Conservation (phyloP, 2,113 vertebrate species). For the Anser cygnoides region DNA sequence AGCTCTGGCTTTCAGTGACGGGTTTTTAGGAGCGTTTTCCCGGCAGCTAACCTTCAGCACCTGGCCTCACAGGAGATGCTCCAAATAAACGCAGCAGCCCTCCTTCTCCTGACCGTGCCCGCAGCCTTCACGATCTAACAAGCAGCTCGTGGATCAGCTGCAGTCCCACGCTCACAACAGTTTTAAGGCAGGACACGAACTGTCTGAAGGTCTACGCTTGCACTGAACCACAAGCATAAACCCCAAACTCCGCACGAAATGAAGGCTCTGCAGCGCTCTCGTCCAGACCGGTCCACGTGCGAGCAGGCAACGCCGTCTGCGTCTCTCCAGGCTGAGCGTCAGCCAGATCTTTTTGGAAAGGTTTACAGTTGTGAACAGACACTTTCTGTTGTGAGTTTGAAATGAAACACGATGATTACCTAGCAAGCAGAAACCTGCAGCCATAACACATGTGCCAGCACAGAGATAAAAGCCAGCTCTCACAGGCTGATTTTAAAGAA, state of each 20-base stretch:
- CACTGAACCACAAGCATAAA: background rate
- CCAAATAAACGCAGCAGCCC: background rate
- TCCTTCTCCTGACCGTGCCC: background rate
- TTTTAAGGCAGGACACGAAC: background rate
- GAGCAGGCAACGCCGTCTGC: background rate
- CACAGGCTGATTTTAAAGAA: background rate
- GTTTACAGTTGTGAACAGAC: background rate
- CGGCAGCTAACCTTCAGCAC: background rate
- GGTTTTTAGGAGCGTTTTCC: background rate
- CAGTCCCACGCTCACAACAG: background rate
- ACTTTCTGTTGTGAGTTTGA: background rate
- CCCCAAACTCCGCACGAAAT: background rate
- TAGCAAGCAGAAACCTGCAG: conserved; percentile 51
- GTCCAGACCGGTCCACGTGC: background rate
- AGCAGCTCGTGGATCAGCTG: background rate
- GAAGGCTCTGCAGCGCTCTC: background rate
- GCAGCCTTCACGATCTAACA: background rate
- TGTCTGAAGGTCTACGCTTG: background rate
- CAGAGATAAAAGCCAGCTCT: conserved; percentile 24
- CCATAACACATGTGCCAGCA: background rate
- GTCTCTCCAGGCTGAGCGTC: conserved; percentile 4
- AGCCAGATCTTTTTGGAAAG: background rate
- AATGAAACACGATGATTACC: background rate
- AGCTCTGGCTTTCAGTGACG: background rate
- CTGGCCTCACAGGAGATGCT: background rate